Evolutionary conservation across 92 coral and sea anemone species (phyloP).

Genomic region (Ricordea florida): DNA sequence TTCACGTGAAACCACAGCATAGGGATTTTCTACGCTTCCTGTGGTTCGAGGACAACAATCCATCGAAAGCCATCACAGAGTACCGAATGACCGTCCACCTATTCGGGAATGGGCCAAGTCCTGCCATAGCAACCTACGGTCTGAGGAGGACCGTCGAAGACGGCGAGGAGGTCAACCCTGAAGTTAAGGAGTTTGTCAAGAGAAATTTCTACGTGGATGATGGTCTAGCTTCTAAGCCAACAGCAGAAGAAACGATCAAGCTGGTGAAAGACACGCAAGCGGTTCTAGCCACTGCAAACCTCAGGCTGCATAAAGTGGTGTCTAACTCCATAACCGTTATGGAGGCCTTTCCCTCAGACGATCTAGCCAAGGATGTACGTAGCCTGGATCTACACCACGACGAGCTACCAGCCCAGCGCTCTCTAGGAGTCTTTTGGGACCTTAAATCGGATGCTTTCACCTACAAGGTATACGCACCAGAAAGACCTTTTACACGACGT

Average conservation of each 20-base stretch:
- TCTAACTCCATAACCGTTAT: conserved; percentile 24
- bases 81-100: conserved; percentile 59
- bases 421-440: too few relatives aligned
- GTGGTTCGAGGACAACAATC: conserved; percentile 51
- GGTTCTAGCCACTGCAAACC: conserved; percentile 24
- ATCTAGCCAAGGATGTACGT: too few relatives aligned
- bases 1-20: conserved; percentile 40
- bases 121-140: conserved; percentile 60
- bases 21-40: conserved; percentile 52
- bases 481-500: too few relatives aligned
- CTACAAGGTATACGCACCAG: too few relatives aligned
- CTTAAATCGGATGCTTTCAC: too few relatives aligned
- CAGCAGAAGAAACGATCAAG: conserved; percentile 12
- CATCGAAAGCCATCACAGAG: conserved; percentile 15
- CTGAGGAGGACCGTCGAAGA: conserved; percentile 23
- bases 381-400: too few relatives aligned
- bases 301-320: conserved; percentile 45
- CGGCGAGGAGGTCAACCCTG: conserved; percentile 10
- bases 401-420: too few relatives aligned
- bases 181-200: conserved; percentile 22
- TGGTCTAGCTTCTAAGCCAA: conserved; percentile 32
- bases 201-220: conserved; percentile 47
- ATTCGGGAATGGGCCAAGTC: conserved; percentile 51
- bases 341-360: too few relatives aligned
- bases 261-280: conserved; percentile 5